Evolutionary conservation across 2,888 invertebrate genomes (phyloP), one percentile per base, ranked within the genome.

Genomic region (Megastigmus dorsalis): DNA sequence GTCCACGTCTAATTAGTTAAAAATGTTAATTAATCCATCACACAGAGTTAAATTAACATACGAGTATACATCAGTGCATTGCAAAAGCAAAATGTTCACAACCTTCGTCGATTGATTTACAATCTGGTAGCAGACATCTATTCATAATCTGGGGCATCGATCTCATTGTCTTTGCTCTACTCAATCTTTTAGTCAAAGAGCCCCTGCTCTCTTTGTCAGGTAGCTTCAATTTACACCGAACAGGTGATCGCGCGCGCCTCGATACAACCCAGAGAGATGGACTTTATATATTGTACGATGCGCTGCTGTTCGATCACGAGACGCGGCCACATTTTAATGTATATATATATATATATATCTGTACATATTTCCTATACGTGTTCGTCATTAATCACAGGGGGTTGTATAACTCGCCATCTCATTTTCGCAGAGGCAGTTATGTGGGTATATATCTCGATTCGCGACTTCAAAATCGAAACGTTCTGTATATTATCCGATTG

Each of bases 401-500:
- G 18, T 13, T 57, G 20, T 52, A 50, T 48, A 30, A 28, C 13
- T 55, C 18, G 45, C 15, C n/a, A n/a, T n/a, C 18, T 60, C 23
- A 4, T 23, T 57, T n/a, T 57, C 38, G 30, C 7, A 18, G 45
- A 60, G 30, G 33, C 20, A 10, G 28, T 33, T 62, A 45, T 45
- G 13, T 26, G 62, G 20, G 26, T 23, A n/a, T n/a, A n/a, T n/a
- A 52, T 52, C 63, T 23, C 26, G 54, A 43, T 55, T 66, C 66
- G 43, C 43, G 26, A 63, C 20, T 38, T 50, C 26, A 63, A 55
- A 45, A 67, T 67, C 33, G 55, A 33, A 43, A 38, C 30, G 10
- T 26, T 28, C n/a, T n/a, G n/a, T n/a, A 50, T 20, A 63, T 57
- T 71, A 65, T 65, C 65, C 71, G 65, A 65, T 71, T 57, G 65